Evolutionary conservation across 2,797 vertebrate genomes (phyloP), one percentile per base, ranked within the genome.

Genomic region (Falco concolor): DNA sequence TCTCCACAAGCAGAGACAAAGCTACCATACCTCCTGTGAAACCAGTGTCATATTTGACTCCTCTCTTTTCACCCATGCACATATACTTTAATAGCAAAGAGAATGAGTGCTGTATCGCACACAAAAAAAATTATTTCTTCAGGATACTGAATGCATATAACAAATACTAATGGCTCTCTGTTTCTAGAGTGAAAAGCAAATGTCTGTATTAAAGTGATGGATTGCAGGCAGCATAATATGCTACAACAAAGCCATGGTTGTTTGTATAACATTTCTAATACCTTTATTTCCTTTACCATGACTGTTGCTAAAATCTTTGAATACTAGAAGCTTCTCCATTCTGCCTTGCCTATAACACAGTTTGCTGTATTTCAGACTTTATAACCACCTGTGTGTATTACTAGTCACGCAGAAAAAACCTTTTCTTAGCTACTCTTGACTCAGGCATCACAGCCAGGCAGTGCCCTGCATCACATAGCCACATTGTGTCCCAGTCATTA

Each of bases 71-170:
- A 89, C 54, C 65, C 70, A 22, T 70, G 60, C 25, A 73, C 23
- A 12, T 28, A 19, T 17, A 69, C 83, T 84, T 84, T 47, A 90
- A 79, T 13, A 79, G 57, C 30, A 42, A 91, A 79, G 20, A 67
- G 94, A 82, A 75, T 0, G 1, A 84, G 27, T 53, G 65, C 36
- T 76, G 18, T 86, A 61, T 61, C 44, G 81, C 78, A 84, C 78
- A 88, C 77, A 90, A 84, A 94, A 87, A 59, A 81, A 56, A 82
- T 93, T 88, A 84, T 90, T 96, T 92, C 78, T 91, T 82, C 67
- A 74, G 70, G 59, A 57, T 91, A n/a, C 28, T 95, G 77, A 88
- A 88, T 69, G 54, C 53, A 42, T 74, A 34, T 57, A 79, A 82
- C 44, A 90, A 90, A 90, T 82, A 54, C 52, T 53, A 64, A 90